phyloP scores from a whole-genome alignment of 2,113 vertebrate genomes.

The Mormyrus iriodes region DNA sequence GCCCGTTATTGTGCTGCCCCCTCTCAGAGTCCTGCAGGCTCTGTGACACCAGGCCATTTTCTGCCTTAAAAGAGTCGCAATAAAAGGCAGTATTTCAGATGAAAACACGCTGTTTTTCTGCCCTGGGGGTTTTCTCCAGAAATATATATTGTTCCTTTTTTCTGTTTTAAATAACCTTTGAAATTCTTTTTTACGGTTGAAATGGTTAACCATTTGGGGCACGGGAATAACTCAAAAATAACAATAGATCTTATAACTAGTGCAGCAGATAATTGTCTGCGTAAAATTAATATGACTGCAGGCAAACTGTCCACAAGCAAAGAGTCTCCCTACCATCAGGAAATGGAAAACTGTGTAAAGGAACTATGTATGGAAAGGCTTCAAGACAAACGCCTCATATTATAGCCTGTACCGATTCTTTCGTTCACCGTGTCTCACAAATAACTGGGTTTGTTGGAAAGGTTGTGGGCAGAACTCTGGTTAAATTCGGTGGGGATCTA shows the following conservation, averaged over 20 bases:
- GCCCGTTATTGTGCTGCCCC: neutral
- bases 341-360: neutral
- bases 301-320: neutral
- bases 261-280: neutral
- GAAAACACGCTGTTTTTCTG: conserved; percentile 9
- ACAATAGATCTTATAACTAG: neutral
- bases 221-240: neutral
- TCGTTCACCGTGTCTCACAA: neutral
- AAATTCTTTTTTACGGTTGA: conserved; percentile 7
- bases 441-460: neutral
- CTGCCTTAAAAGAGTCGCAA: conserved; percentile 3
- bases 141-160: conserved; percentile 10
- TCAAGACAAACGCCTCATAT: neutral
- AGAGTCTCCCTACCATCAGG: neutral
- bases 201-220: conserved; percentile 15
- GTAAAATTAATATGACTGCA: neutral
- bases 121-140: neutral
- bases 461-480: neutral
- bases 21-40: conserved; percentile 3
- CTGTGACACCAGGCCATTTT: neutral
- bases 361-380: neutral
- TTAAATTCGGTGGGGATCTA: neutral
- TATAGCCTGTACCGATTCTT: neutral
- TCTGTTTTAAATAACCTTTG: conserved; percentile 20
- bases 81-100: conserved; percentile 19